Evolutionary conservation across 1,140 invertebrate species (phyloP).

Genomic region (Macrostomum lignano): DNA sequence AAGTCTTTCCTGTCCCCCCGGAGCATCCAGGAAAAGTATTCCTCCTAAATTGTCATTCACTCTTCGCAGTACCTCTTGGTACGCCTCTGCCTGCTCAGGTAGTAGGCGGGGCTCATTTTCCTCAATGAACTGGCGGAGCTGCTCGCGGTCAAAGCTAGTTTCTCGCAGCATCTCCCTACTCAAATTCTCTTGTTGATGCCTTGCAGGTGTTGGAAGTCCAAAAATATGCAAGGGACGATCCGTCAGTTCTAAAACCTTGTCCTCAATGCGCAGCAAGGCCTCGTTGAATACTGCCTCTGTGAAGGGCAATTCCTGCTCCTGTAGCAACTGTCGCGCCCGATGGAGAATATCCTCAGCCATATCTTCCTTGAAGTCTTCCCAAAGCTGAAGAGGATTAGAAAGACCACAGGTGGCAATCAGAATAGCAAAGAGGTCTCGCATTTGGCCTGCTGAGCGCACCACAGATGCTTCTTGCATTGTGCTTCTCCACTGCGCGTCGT

Average conservation of each 20-base stretch:
- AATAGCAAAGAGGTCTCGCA: conserved; percentile 9
- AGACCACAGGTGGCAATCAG: conserved; percentile 3
- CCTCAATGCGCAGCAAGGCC: too few species aligned
- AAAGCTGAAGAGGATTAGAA: conserved; percentile 3
- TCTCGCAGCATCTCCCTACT: too few species aligned
- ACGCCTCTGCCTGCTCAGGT: too few species aligned
- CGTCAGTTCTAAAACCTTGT: too few species aligned
- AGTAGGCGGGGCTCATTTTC: too few species aligned
- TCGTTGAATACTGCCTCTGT: too few species aligned
- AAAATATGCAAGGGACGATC: too few species aligned
- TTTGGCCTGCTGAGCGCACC: conserved; percentile 15
- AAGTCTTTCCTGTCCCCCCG: conserved; percentile 15
- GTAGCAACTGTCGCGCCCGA: background rate
- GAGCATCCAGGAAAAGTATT: conserved; percentile 26
- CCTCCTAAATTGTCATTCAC: conserved; percentile 24
- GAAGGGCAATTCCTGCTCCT: too few species aligned
- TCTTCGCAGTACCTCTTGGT: conserved; percentile 28
- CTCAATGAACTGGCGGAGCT: too few species aligned
- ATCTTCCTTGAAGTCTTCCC: conserved; percentile 4
- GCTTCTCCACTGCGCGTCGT: conserved; percentile 22
- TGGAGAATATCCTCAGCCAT: conserved; percentile 1
- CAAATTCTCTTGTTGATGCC: too few species aligned
- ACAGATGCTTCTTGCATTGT: conserved; percentile 17
- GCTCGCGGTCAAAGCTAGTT: conserved; percentile 1
- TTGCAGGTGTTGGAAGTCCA: too few species aligned